Conservation (phyloP, 2,888 invertebrate species). For the Aphodius sticticus region DNA sequence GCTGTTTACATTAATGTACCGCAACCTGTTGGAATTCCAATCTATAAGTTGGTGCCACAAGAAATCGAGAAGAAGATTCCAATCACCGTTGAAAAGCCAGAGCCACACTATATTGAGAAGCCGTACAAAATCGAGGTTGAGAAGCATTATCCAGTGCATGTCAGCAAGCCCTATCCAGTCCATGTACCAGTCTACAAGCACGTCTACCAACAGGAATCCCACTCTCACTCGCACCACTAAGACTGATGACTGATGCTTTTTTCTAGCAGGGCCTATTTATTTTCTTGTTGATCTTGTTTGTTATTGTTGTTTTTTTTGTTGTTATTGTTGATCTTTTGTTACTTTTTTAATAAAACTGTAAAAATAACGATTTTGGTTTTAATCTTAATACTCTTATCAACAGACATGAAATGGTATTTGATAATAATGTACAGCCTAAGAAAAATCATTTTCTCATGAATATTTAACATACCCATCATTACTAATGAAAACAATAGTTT, state of each 20-base stretch:
- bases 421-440: too few relatives aligned
- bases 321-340: conserved; percentile 24
- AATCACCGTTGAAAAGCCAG: conserved; percentile 76
- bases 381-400: background rate
- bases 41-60: conserved; percentile 77
- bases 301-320: conserved; percentile 33
- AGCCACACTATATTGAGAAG: conserved; percentile 75
- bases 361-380: background rate
- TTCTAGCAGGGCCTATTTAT: conserved; percentile 28
- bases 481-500: too few relatives aligned
- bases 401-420: background rate
- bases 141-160: conserved; percentile 72
- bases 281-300: conserved; percentile 24
- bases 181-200: conserved; percentile 79
- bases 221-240: conserved; percentile 26
- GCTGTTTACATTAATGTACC: conserved; percentile 76
- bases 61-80: conserved; percentile 77
- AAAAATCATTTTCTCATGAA: too few relatives aligned
- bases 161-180: conserved; percentile 76
- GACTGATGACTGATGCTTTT: conserved; percentile 26
- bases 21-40: conserved; percentile 76
- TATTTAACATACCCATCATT: too few relatives aligned
- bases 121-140: conserved; percentile 80
- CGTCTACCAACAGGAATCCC: conserved; percentile 61
- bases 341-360: conserved; percentile 14